These are phyloP conservation scores for Nibea coibor DNA, from an alignment of 2,113 vertebrate genomes.

Conservation along the genomic window DNA sequence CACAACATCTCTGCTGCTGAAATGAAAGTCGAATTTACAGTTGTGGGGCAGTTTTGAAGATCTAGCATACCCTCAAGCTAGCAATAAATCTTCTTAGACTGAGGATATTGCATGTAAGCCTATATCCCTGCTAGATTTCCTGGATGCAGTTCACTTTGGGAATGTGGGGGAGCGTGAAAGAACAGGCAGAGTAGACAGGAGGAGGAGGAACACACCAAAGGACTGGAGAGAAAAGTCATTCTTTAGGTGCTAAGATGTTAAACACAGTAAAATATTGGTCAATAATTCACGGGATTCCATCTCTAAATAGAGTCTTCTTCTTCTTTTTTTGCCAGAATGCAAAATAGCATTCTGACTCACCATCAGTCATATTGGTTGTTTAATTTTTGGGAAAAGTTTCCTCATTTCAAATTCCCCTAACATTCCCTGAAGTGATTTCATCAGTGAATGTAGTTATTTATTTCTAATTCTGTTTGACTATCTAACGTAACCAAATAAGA, in stretches of 20 bases:
- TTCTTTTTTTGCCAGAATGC: neutral
- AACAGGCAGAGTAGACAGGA: conserved; percentile 27
- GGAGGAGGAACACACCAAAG: conserved; percentile 28
- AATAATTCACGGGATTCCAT: neutral
- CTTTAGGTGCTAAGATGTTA: neutral
- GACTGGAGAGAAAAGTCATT: neutral
- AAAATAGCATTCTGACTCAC: conserved; percentile 23
- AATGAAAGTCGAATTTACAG: conserved; percentile 67
- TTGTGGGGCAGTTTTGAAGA: conserved; percentile 57
- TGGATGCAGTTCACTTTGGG: conserved; percentile 45
- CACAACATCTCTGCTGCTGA: conserved; percentile 67
- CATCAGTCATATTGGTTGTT: conserved; percentile 16
- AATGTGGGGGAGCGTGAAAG: conserved; percentile 53
- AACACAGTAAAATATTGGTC: neutral
- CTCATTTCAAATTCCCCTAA: conserved; percentile 76
- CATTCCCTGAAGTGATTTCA: conserved; percentile 61
- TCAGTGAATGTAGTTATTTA: conserved; percentile 29
- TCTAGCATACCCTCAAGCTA: conserved; percentile 42
- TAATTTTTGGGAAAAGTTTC: conserved; percentile 29
- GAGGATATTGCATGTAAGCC: conserved; percentile 63
- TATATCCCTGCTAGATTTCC: conserved; percentile 46
- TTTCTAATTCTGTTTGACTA: conserved; percentile 45
- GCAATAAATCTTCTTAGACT: conserved; percentile 57
- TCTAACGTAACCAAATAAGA: conserved; percentile 63
- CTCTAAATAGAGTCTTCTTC: neutral